Base-by-base conservation (phyloP, 2,113 vertebrate species). In the Morone chrysops region DNA sequence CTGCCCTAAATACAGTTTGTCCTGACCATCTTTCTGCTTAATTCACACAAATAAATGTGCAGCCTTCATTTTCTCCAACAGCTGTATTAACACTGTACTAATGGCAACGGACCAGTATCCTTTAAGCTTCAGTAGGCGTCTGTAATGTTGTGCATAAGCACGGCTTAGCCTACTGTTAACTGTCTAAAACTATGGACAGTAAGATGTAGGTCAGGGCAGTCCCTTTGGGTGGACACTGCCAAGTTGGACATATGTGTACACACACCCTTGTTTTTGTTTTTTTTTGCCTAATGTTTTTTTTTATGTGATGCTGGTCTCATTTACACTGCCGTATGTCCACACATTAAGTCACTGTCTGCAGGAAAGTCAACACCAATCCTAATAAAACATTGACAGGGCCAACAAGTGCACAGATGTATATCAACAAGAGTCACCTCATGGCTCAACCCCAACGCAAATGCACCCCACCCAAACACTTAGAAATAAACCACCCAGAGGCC, bases 131-230 rank as follows among this genome's bases (percentile, higher is more conserved):
- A 45, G 76, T 70, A 71, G 81, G 79, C 87, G 78, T 90, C 87
- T 12, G 71, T 82, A 82, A 61, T 67, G 83, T 70, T 80, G 85
- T 53, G 63, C 31, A 18, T 92, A 91, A 92, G 91, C 53, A 80
- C 31, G 75, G 88, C 81, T 94, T 94, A 93, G 85, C 89, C 93
- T 87, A 67, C 84, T 89, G 83, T 84, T 86, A 62, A 36, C 73
- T 75, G 90, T 93, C 88, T 90, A 82, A 78, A 83, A 51, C 84
- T 78, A 73, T 45, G 80, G 71, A 82, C 85, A 50, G 41, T 71
- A 61, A 70, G 65, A 94, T 91, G 67, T 91, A 82, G 91, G 93
- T 89, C 91, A 88, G 79, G 43, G 47, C 51, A 47, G n/a, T 76
- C 59, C 40, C 6, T 84, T 56, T 57, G n/a, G 50, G 81, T 71